Base-by-base conservation (phyloP, 1,140 invertebrate species). In the Drosophila bocqueti region DNA sequence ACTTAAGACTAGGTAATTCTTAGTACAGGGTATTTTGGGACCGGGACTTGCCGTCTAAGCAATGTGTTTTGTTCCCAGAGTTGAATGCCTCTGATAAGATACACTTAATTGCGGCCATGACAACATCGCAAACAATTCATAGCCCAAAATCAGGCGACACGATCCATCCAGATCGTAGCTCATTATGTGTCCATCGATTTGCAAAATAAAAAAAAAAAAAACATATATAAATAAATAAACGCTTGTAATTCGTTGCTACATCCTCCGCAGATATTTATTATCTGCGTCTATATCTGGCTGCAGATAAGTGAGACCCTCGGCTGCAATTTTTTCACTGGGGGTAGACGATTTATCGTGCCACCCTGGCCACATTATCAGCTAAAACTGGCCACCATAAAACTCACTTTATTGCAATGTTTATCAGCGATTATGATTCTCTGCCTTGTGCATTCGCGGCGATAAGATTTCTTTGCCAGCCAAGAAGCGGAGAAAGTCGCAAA, bases 351-450 rank as follows among this genome's bases (percentile, higher is more conserved):
- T 61, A 72, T 73, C 46, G 29, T 24, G 67, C 24, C 46, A 72
- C 21, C 31, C 45, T 45, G 54, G 6, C 15, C 21, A 16, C 49
- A 62, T 76, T 83, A 85, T 86, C 79, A 87, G 66, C 63, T 79
- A 68, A 24, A 31, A 16, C 57, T 26, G 55, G 42, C 36, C 36
- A 45, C 46, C 69, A 86, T 78, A 75, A 86, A 69, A 47, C 43
- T 42, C 69, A 49, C 46, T 86, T 83, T 86, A 86, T 87, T 87
- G 84, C 80, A 80, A 54, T 45, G 64, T 81, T 86, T 86, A 86
- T 86, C 83, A 86, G 54, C 79, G 83, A 82, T 84, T 85, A 82
- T 65, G 40, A 69, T 63, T 71, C 38, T 38, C 21, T 55, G 55
- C 52, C 52, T 40, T 82, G 73, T 85, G 77, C 79, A 87, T 85